Base-by-base conservation (phyloP, 2,797 vertebrate species). In the Pipistrellus pygmaeus region DNA sequence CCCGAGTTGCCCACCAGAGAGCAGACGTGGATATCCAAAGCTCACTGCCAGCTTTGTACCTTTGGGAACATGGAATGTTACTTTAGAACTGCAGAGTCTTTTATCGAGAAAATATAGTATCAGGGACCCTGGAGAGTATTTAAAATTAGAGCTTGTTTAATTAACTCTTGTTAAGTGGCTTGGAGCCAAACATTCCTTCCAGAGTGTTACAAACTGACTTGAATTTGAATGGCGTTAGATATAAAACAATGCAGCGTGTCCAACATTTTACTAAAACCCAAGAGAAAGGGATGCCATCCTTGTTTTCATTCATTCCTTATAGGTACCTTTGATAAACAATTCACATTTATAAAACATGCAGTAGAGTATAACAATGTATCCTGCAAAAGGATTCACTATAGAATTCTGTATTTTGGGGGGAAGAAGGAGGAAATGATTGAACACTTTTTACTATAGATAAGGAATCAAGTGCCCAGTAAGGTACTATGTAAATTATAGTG, bases 1-100 rank as follows among this genome's bases (percentile, higher is more conserved):
- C 93, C 97, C 64, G 6, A 66, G 91, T 85, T 97, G 71, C 90
- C 98, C 98, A 98, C 98, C 89, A 98, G 98, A 96, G 98, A 94
- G 98, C 98, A 97, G 97, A 76, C 91, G 94, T 93, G 96, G 80
- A 76, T 96, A 84, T 85, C 41, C 1, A 5, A 68, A 95, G 41
- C 75, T 91, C 72, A 27, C 53, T 60, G 71, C 62, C 69, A 68
- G 10, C n/a, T 96, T 77, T 68, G 18, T 95, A n/a, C 51, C 13
- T 80, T 82, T 92, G 92, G 38, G 60, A 80, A 35, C 35, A 83
- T n/a, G 35, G 25, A 78, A n/a, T 71, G 38, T 57, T 80, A 85
- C 9, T 55, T 85, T 51, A 55, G 62, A 93, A 73, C 30, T 93
- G 44, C 51, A 88, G 41, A 64, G 13, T 93, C 60, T 87, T 81